Evolutionary conservation across 2,113 vertebrate species (phyloP).

Genomic region (Pangasianodon hypophthalmus): DNA sequence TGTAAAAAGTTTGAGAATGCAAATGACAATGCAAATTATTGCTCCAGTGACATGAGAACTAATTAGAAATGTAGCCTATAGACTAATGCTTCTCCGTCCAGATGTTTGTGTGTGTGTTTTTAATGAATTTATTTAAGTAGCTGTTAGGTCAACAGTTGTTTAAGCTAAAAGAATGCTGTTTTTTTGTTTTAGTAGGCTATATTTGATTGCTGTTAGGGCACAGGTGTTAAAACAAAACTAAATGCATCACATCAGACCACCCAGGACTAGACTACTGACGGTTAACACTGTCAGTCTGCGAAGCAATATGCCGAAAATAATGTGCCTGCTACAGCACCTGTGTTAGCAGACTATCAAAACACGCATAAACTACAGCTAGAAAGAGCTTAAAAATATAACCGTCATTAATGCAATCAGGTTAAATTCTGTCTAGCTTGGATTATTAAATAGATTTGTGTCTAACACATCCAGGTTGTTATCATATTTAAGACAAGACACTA

Average conservation of each 20-base stretch:
- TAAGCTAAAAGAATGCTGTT: no score
- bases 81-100: background rate
- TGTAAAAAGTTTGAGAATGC: background rate
- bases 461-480: background rate
- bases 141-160: background rate
- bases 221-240: constrained; percentile 14
- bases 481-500: background rate
- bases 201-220: background rate
- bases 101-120: background rate
- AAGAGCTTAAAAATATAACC: no score
- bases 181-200: background rate
- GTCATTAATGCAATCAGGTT: background rate
- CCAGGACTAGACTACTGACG: background rate
- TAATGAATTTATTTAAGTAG: background rate
- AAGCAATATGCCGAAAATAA: background rate
- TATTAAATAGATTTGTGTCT: background rate
- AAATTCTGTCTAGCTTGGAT: background rate
- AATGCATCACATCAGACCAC: background rate
- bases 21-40: background rate
- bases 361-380: background rate
- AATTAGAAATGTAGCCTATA: background rate
- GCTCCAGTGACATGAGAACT: background rate
- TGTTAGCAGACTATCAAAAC: background rate
- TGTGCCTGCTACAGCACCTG: background rate
- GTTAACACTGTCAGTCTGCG: background rate